Base-by-base conservation (phyloP, 2,888 invertebrate genomes). In the Cheilosia scutellata region DNA sequence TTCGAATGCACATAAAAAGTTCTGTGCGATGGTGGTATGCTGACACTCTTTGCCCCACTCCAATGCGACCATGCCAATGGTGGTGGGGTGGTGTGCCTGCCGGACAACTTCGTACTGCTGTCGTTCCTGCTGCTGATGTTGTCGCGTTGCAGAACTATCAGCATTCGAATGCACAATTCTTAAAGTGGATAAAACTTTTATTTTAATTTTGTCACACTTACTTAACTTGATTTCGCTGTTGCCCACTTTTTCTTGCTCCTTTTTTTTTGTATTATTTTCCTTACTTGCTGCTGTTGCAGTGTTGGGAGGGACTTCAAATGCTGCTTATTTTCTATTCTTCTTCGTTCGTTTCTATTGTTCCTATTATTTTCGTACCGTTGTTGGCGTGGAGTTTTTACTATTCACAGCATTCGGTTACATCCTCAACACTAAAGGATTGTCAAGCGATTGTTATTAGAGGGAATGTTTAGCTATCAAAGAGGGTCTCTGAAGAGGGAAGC, bases 131-230 rank as follows among this genome's bases (percentile, higher is more conserved):
- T 76, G 16, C 63, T 44, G 74, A 29, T 37, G 60, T 42, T 60
- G 62, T 58, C 51, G 66, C 58, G 20, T 37, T 68, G 66, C 71
- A 72, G 42, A 79, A 70, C 57, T 37, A 68, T 40, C 60, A 83
- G 58, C 78, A 78, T 83, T 83, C 82, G 78, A 83, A 72, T 86
- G 84, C 75, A 76, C 80, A 80, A 60, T 86, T 70, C 84, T 76
- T 82, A 71, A 86, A 86, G 80, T 86, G 80, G 80, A 86, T 80
- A 76, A 76, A 86, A 76, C 80, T 80, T 86, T 82, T 82, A 80
- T 86, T 80, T 86, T 86, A 76, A 86, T 80, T 86, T 86, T 80
- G 84, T 86, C 80, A 82, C 84, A 82, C 80, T 80, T 80, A 80
- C 71, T 80, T 76, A 80, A 86, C 84, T 80, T 82, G 80, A 80